Base-by-base conservation (phyloP, 2,888 invertebrate genomes). In the Agrotis clavis region DNA sequence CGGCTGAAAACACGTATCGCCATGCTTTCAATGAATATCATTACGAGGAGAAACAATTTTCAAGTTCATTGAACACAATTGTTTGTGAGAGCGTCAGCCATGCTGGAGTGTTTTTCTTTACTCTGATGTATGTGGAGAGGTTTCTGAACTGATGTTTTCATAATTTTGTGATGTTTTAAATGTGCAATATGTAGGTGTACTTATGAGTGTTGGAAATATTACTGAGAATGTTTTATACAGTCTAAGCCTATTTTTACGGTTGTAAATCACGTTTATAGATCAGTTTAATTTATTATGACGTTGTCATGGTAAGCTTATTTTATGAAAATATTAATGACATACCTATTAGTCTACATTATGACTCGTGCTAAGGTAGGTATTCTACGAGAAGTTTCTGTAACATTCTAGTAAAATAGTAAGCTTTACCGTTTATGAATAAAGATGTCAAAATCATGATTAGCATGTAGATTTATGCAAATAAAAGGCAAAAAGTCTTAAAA, bases 11-110 rank as follows among this genome's bases (percentile, higher is more conserved):
- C 21, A 64, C 56, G 53, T 67, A 53, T 25, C 48, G 25, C 35
- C 64, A 53, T 65, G 41, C 30, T 71, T 71, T 21, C 74, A 77
- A 79, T 76, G 72, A 72, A 85, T 77, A 82, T 65, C 71, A 71
- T 83, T 80, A 80, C 69, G 70, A 59, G 57, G 54, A 68, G 73
- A 72, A 79, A 79, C 82, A 79, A 81, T 84, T 85, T 79, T 79
- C 81, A 84, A 81, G 86, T 83, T 86, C 87, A 86, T 77, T 85
- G 86, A 76, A 81, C 87, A 83, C 60, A 66, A 82, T 82, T 81
- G 78, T 83, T 82, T 71, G 71, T 65, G 64, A 56, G 61, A 57
- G 53, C 60, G 19, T 56, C 67, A 57, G 51, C 63, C 57, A 30
- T 19, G 48, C 50, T 45, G 13, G n/a, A 59, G 61, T 73, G 65